Percentiles rank a stretch among this genome's conserved stretches.
These are phyloP conservation scores for Edolisoma coerulescens DNA, from an alignment of 2,113 vertebrate genomes.

Conservation along the genomic window DNA sequence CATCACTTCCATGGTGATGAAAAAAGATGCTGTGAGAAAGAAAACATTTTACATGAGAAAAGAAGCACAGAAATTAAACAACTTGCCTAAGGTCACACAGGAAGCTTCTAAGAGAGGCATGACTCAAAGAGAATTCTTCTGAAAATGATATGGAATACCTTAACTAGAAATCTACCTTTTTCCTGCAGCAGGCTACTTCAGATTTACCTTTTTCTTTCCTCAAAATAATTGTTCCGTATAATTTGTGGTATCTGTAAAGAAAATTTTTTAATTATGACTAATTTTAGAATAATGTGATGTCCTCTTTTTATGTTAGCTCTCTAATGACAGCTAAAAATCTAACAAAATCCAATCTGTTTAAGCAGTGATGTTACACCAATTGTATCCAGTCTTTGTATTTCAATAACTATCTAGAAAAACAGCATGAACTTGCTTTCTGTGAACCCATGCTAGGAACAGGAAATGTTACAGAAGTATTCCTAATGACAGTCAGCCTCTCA, in stretches of 20 bases:
- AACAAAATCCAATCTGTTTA: constrained; percentile 5
- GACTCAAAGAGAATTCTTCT: not conserved
- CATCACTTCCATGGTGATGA: not conserved
- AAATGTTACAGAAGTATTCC: constrained; percentile 15
- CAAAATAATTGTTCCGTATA: not conserved
- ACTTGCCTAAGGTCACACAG: not conserved
- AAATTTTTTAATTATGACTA: not conserved
- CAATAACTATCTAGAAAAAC: not conserved
- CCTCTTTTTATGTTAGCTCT: not conserved
- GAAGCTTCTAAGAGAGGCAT: not conserved
- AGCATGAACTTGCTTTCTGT: not conserved
- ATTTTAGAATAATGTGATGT: not conserved
- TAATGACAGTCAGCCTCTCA: not conserved
- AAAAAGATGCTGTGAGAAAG: not conserved
- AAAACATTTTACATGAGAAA: not conserved
- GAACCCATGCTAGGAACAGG: not conserved
- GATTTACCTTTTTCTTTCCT: not conserved
- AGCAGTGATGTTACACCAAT: not conserved
- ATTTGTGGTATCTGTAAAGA: not conserved
- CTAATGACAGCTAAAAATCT: not conserved
- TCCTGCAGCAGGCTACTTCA: not conserved
- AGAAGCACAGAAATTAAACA: not conserved
- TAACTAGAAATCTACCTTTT: not conserved
- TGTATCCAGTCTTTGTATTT: not conserved
- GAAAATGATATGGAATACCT: not conserved